Base-by-base conservation (phyloP, 2,888 invertebrate species). In the Pheosia gnoma region DNA sequence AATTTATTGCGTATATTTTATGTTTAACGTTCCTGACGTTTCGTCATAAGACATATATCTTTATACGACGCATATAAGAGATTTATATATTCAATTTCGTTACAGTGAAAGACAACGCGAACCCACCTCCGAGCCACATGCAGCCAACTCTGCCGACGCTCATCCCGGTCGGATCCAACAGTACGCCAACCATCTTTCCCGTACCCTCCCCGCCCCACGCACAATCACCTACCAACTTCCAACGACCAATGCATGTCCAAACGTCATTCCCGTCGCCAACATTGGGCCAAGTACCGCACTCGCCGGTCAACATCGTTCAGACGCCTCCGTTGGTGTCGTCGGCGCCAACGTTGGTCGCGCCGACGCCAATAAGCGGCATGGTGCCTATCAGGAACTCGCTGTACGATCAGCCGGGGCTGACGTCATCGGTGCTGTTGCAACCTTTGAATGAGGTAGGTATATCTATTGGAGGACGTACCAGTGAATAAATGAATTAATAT, bases 381-480 rank as follows among this genome's bases (percentile, higher is more conserved):
- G 92, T 92, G 62, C 91, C 93, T 0, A 91, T 92, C 62, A 78
- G 93, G 62, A 93, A 93, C 59, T 82, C 87, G 11, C 67, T 93
- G 56, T 92, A 93, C 63, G 90, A 92, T 47, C 91, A 92, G 68
- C 72, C 88, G 1, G 90, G 90, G 1, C 61, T 92, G 51, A 88
- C 92, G 0, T 90, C 92, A 0, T 93, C 93, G 0, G 91, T 93
- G 4, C 76, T 93, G 3, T 70, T 93, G 56, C 91, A 93, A 68
- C 93, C 93, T 25, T 80, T 93, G 68, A 93, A 93, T 74, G 91
- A 93, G 89, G 93, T 93, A 77, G 25, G 72, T 77, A 25, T 25
- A 25, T 25, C 25, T 25, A 25, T n/a, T n/a, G n/a, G n/a, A 25
- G 25, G 25, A 25, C 25, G 25, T 25, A 25, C 0, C 25, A 0